A percentile compares a stretch with the other conserved stretches of the same genome.
Evolutionary conservation across 2,888 invertebrate species (phyloP).

Genomic region (Endotricha flammealis): DNA sequence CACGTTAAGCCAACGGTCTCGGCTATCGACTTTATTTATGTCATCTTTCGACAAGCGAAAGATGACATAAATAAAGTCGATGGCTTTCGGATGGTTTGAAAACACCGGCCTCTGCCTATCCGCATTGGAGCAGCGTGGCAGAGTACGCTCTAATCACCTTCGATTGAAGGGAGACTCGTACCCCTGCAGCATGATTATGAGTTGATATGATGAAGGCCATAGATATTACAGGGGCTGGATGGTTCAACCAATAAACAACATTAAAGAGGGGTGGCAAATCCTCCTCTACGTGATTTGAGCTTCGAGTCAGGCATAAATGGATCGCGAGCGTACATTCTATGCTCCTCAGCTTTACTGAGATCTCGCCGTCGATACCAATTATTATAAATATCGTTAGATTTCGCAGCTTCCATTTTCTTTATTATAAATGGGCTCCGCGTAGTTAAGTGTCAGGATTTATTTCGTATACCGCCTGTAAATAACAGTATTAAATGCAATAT

Average conservation of each 20-base stretch:
- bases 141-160: too few species aligned
- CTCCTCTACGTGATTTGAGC: constrained; percentile 45
- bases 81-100: too few species aligned
- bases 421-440: not conserved
- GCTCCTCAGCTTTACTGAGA: constrained; percentile 30
- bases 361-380: constrained; percentile 26
- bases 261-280: constrained; percentile 31
- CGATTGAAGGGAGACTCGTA: too few species aligned
- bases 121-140: too few species aligned
- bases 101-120: too few species aligned
- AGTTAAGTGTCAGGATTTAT: constrained; percentile 8
- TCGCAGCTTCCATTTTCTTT: constrained; percentile 8
- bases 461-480: constrained; percentile 2
- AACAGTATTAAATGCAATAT: constrained; percentile 2
- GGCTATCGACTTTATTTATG: too few species aligned
- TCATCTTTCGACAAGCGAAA: too few species aligned
- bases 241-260: constrained; percentile 35
- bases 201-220: too few species aligned
- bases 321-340: constrained; percentile 26
- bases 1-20: too few species aligned
- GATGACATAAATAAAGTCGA: too few species aligned
- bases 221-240: constrained; percentile 13
- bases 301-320: constrained; percentile 41
- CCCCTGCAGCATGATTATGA: too few species aligned
- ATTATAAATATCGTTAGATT: constrained; percentile 24